Evolutionary conservation across 2,797 vertebrate species (phyloP), one percentile per base, ranked within the genome.

Genomic region (Hoplostethus mediterraneus): DNA sequence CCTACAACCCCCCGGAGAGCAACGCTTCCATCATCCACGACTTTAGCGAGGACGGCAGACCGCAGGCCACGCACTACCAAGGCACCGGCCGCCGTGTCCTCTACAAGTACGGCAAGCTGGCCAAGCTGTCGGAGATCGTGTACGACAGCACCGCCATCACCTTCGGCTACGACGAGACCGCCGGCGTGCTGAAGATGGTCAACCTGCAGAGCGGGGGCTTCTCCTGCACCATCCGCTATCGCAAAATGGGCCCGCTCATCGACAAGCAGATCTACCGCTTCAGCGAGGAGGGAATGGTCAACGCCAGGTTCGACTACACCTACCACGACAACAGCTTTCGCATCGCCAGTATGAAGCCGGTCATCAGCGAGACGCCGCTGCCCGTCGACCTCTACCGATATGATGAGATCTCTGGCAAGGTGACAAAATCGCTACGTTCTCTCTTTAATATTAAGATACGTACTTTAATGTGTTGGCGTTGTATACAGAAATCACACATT

Each of bases 231-330:
- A 99, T 99, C 73, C 95, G 98, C 73, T 99, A 99, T 69, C 95
- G 98, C 38, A 99, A 99, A 83, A 97, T 99, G 13, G 98, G 98
- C 16, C 98, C 98, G 0, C 95, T 99, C 0, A 95, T 99, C 9
- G 98, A 99, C 93, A 99, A 99, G 89, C 98, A 99, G 88, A 99
- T 99, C 90, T 99, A 99, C 73, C 94, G 98, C 71, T 99, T 98
- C 91, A 98, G 97, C 0, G 98, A 99, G 85, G 98, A 99, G 91
- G 98, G 98, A 1, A 99, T 99, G 98, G 98, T 99, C 77, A 99
- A 99, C 0, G 98, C 98, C 0, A 93, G 98, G 73, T 99, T 99
- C 2, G 98, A 99, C 91, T 99, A 99, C 86, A 99, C 98, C 0
- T 99, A 99, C 79, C 98, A 99, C 0, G 98, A 99, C 90, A 99